Base-by-base conservation (phyloP, 2,113 vertebrate species). In the Neodontobutis hainanensis region DNA sequence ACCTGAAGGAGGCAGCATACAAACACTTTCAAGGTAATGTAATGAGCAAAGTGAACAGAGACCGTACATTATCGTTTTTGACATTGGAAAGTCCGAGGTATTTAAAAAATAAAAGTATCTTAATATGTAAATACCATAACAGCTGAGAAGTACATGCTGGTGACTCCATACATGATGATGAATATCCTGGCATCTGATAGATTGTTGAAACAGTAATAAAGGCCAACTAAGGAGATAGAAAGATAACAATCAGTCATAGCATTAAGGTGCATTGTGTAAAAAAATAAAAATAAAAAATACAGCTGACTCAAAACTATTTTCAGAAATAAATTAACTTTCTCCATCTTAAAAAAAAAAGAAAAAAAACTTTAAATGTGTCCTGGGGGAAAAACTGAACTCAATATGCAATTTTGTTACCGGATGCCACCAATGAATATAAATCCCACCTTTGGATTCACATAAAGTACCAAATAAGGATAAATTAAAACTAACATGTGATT, bases 141-240 rank as follows among this genome's bases (percentile, higher is more conserved):
- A 36, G 97, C 97, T 0, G 97, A 99, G 90, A 99, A 99, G 90
- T 99, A 99, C 97, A 99, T 99, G 93, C 97, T 99, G 92, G 97
- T 99, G 72, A 99, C 97, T 0, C 97, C 97, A 0, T 99, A 99
- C 97, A 99, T 99, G 91, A 99, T 99, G 92, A 99, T 98, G 77
- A 99, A 99, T 71, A 99, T 99, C 19, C 97, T 94, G 64, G 96
- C 95, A 1, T 99, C 97, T 0, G 97, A 99, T 61, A 99, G 90
- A 91, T 99, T 96, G 85, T 96, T 99, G 87, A 99, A 99, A 89
- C 97, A 99, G 87, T 99, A 99, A 72, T 99, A 98, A 34, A 99
- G 94, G 6, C 97, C 97, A 11, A 99, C 97, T 99, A 90, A 4
- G n/a, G 67, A 60, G 14, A 68, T 4, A 73, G 15, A 81, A 73